These are phyloP conservation scores for Mongoloraphidia duomilia DNA, from an alignment of 2,888 invertebrate genomes.

Conservation along the genomic window DNA sequence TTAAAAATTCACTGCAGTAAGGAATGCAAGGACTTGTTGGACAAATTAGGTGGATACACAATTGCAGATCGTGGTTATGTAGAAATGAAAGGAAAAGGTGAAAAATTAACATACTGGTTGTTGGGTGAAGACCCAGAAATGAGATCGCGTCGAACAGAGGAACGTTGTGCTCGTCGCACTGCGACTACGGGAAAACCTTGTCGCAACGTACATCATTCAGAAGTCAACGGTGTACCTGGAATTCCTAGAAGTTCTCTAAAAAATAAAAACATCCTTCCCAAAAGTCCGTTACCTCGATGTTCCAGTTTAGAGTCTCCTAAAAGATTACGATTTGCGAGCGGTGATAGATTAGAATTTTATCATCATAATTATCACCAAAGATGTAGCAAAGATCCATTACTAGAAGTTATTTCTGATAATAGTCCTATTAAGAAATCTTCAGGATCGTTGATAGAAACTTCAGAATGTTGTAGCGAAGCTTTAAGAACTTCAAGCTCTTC, in stretches of 20 bases:
- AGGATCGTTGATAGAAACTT: conserved; percentile 34
- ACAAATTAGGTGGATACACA: conserved; percentile 62
- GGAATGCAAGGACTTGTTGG: conserved; percentile 53
- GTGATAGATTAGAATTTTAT: conserved; percentile 45
- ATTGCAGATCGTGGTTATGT: conserved; percentile 60
- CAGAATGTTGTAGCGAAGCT: conserved; percentile 30
- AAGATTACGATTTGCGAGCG: conserved; percentile 62
- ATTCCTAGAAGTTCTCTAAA: conserved; percentile 54
- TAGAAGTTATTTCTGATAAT: conserved; percentile 43
- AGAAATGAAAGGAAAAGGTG: conserved; percentile 72
- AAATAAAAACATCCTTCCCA: conserved; percentile 42
- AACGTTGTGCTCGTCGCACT: conserved; percentile 33
- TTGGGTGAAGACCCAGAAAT: conserved; percentile 55
- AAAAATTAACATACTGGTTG: conserved; percentile 71
- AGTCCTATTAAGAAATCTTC: conserved; percentile 37
- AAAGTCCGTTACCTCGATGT: conserved; percentile 44
- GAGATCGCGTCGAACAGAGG: conserved; percentile 38
- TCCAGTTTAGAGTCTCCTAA: conserved; percentile 76
- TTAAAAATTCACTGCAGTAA: conserved; percentile 71
- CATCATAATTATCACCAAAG: conserved; percentile 27
- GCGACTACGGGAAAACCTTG: conserved; percentile 24
- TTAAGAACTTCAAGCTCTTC: conserved; percentile 44
- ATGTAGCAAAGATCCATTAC: conserved; percentile 29
- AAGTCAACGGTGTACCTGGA: conserved; percentile 8
- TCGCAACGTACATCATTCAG: conserved; percentile 16